phyloP scores from a whole-genome alignment of 2,888 invertebrate genomes.

The Meloe dianella region DNA sequence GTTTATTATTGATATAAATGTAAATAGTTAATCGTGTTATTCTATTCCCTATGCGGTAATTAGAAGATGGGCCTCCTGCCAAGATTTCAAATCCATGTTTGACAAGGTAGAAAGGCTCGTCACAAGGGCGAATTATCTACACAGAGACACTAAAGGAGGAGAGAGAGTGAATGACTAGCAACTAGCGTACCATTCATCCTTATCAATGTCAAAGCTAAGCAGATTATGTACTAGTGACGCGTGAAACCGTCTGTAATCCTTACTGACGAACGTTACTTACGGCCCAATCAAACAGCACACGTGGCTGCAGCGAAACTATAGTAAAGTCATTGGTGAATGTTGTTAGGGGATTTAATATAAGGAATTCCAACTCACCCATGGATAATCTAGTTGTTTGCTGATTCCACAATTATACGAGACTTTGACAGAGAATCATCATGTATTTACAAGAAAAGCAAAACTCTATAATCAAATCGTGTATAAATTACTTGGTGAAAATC shows the following conservation, averaged over 20 bases:
- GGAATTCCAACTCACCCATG: slow-evolving; percentile 38
- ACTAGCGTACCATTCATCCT: slow-evolving; percentile 63
- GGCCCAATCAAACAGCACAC: slow-evolving; percentile 59
- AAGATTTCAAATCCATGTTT: slow-evolving; percentile 2
- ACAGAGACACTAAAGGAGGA: background rate
- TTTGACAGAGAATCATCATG: slow-evolving; percentile 33
- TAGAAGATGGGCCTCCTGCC: slow-evolving; percentile 15
- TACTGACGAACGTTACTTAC: slow-evolving; percentile 59
- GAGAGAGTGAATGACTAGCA: slow-evolving; percentile 51
- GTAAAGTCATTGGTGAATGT: slow-evolving; percentile 43
- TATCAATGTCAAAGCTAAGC: slow-evolving; percentile 67
- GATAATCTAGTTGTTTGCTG: slow-evolving; percentile 54
- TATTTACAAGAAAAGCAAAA: background rate
- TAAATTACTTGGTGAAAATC: slow-evolving; percentile 34
- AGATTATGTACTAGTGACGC: slow-evolving; percentile 64
- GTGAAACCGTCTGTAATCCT: slow-evolving; percentile 62
- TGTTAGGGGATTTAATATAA: slow-evolving; percentile 37
- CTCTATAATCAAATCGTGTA: background rate
- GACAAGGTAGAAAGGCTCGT: slow-evolving; percentile 7
- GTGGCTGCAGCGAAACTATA: slow-evolving; percentile 48
- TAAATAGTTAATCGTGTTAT: slow-evolving; percentile 25
- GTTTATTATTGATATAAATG: background rate
- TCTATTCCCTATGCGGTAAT: slow-evolving; percentile 22
- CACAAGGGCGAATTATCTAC: slow-evolving; percentile 5
- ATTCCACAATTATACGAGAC: slow-evolving; percentile 53